Percentiles rank a stretch among this genome's conserved stretches.
Evolutionary conservation across 2,888 invertebrate genomes (phyloP).

Genomic region (Lasioglossum lativentre): DNA sequence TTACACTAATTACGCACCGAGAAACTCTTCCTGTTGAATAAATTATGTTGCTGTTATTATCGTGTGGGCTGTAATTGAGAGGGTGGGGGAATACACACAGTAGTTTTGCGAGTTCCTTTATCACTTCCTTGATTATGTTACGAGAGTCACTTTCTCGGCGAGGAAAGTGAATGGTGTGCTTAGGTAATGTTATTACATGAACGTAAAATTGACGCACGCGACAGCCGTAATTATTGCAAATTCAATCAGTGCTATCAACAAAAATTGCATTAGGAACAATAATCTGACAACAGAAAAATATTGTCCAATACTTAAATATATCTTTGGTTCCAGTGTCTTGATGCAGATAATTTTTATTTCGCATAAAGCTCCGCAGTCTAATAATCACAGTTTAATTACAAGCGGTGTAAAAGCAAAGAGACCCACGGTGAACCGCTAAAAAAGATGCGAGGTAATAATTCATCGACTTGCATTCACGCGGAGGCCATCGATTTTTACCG

Average conservation of each 20-base stretch:
- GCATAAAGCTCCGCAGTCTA: background rate
- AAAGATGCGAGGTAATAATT: background rate
- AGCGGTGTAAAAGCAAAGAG: background rate
- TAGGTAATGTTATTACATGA: conserved; percentile 12
- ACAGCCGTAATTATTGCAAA: background rate
- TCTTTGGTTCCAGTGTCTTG: background rate
- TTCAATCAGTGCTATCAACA: too few species aligned
- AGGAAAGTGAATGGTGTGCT: conserved; percentile 2
- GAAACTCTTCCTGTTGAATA: background rate
- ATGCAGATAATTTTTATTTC: background rate
- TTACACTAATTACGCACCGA: background rate
- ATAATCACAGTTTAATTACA: background rate
- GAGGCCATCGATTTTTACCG: background rate
- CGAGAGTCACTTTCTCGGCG: background rate
- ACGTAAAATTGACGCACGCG: background rate
- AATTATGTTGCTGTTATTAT: conserved; percentile 1
- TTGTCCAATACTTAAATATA: background rate
- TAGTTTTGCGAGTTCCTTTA: conserved; percentile 3
- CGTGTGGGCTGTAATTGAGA: background rate
- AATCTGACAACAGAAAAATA: background rate
- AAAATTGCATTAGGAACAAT: background rate
- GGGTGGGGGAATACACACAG: background rate
- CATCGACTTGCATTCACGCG: background rate
- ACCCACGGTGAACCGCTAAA: background rate
- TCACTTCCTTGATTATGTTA: conserved; percentile 15